Evolutionary conservation across 23 tunicate genomes (phyloP).

Genomic region (Clavelina lepadiformis): DNA sequence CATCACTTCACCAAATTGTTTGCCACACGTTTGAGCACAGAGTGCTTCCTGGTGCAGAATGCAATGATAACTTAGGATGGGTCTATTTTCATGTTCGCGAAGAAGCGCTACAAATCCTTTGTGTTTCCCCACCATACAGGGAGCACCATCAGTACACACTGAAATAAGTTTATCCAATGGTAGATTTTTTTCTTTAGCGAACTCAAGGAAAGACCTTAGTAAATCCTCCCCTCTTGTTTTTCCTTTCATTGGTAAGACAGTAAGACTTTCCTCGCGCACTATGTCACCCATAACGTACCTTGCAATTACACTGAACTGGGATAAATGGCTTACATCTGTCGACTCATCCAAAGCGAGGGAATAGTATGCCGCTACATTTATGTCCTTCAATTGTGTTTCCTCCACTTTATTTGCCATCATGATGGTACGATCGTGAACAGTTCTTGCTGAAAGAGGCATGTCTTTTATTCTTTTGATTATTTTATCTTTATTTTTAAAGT

Average conservation of each 20-base stretch:
- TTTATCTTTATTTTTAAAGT: constrained; percentile 12
- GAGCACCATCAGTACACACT: constrained; percentile 38
- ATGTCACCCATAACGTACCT: constrained; percentile 34
- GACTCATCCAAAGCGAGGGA: constrained; percentile 46
- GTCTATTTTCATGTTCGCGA: constrained; percentile 34
- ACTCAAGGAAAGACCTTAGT: constrained; percentile 22
- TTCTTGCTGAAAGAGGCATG: constrained; percentile 27
- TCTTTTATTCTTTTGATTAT: constrained; percentile 25
- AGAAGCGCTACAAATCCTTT: constrained; percentile 21
- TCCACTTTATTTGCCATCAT: constrained; percentile 39
- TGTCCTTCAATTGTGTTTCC: constrained; percentile 40
- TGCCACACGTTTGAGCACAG: constrained; percentile 29
- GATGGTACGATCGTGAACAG: constrained; percentile 38
- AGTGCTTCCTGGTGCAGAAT: constrained; percentile 25
- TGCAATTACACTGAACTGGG: constrained; percentile 47
- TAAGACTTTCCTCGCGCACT: constrained; percentile 40
- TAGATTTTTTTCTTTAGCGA: constrained; percentile 28
- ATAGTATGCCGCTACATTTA: constrained; percentile 32
- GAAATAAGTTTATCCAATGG: constrained; percentile 39
- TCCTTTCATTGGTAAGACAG: constrained; percentile 43
- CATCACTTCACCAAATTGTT: constrained; percentile 37
- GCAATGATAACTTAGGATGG: constrained; percentile 34
- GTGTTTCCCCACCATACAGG: constrained; percentile 31
- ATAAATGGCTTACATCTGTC: constrained; percentile 37
- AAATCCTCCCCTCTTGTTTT: constrained; percentile 43